Evolutionary conservation across 2,113 vertebrate species (phyloP), one percentile per base, ranked within the genome.

Genomic region (Pedionomus torquatus): DNA sequence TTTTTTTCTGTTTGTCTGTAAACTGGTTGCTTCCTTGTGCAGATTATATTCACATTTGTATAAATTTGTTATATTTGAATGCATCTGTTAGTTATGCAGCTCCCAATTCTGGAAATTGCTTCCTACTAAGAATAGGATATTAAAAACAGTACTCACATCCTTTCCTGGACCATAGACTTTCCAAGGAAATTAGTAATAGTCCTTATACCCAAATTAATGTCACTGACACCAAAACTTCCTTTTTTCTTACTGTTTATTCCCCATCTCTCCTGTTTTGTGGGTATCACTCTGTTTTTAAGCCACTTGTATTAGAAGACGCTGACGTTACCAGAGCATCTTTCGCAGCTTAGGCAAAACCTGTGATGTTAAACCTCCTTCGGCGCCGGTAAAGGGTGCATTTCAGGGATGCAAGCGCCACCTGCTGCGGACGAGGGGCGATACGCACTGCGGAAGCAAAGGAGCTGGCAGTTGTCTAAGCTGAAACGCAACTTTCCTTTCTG

Each of bases 311-410:
- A 49, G n/a, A 30, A 26, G 49, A 18, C 11, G 1, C 13, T 11
- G 30, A 3, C 17, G 37, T n/a, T 5, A 15, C 2, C 13, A 2
- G 46, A 7, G 18, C 20, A 21, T 8, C 8, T 28, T 43, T 19
- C 57, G 20, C 4, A 13, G 24, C 5, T 14, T 0, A 19, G 25
- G 11, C 57, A 68, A 24, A 61, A 37, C 30, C 23, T 13, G 21
- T 2, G 18, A 10, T 1, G n/a, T 33, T 5, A 10, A 52, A 8
- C 20, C 15, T 1, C 8, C 0, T 1, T 3, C 5, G 3, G 16
- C 2, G n/a, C 13, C 21, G 31, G 24, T 14, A 6, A 13, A 18
- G 2, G 5, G 43, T 2, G 26, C 2, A 49, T 91, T 89, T 55
- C 71, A 37, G 72, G 55, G 89, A 24, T 14, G 58, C 11, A 18